Conservation (phyloP, 2,888 invertebrate genomes). For the Platynereis dumerilii region DNA sequence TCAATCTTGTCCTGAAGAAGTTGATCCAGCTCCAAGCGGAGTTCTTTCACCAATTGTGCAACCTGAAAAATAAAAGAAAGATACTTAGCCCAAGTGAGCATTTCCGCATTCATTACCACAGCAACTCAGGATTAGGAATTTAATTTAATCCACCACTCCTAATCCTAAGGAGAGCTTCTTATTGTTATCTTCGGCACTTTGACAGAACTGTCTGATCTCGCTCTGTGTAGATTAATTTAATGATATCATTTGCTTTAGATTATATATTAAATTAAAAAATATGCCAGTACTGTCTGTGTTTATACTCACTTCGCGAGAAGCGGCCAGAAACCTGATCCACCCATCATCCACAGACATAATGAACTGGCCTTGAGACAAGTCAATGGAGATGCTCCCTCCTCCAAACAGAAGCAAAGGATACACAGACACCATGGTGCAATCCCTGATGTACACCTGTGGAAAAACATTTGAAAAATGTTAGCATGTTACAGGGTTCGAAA, state of each 20-base stretch:
- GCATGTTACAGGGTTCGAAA: no score
- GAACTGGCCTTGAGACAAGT: slow-evolving; percentile 52
- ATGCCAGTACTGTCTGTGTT: no score
- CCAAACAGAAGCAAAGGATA: slow-evolving; percentile 57
- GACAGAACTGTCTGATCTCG: no score
- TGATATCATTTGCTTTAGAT: no score
- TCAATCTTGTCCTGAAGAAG: slow-evolving; percentile 55
- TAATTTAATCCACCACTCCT: no score
- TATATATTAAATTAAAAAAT: no score
- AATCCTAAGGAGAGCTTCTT: no score
- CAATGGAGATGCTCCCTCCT: slow-evolving; percentile 50
- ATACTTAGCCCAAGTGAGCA: no score
- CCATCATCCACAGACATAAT: slow-evolving; percentile 56
- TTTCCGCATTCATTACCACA: no score
- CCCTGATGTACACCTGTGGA: slow-evolving; percentile 54
- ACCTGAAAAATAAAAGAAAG: slow-evolving; percentile 41
- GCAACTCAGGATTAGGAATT: no score
- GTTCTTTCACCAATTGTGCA: slow-evolving; percentile 51
- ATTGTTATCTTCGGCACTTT: no score
- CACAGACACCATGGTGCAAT: slow-evolving; percentile 58
- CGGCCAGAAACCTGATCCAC: slow-evolving; percentile 55
- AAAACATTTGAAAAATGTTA: not conserved
- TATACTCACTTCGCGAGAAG: slow-evolving; percentile 50
- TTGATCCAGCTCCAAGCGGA: slow-evolving; percentile 52
- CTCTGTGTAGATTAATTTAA: no score